Evolutionary conservation across 1,140 invertebrate genomes (phyloP).

Genomic region (Bombus turneri): DNA sequence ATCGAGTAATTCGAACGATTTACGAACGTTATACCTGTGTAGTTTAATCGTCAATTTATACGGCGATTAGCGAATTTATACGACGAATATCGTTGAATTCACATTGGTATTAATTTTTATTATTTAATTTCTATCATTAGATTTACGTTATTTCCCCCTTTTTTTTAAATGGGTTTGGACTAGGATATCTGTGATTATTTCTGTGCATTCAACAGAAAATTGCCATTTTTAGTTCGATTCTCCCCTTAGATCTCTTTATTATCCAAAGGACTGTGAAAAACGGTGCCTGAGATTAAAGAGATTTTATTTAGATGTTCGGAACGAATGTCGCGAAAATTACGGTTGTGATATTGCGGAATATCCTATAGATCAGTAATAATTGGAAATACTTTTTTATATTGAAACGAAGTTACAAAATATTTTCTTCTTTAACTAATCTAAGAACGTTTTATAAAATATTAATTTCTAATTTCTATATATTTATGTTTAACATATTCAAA

Average conservation of each 20-base stretch:
- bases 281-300: neutral
- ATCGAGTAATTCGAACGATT: neutral
- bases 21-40: neutral
- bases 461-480: neutral
- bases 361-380: neutral
- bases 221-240: neutral
- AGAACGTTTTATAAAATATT: neutral
- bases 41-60: neutral
- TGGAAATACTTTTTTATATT: neutral
- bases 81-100: neutral
- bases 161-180: no score
- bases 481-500: neutral
- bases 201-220: no score
- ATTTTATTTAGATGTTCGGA: neutral
- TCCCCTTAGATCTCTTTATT: neutral
- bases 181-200: no score
- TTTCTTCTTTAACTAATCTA: neutral
- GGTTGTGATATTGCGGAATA: neutral
- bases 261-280: neutral
- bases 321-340: neutral
- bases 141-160: no score
- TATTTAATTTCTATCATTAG: no score
- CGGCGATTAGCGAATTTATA: no score
- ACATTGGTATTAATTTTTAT: neutral
- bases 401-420: neutral